These are phyloP conservation scores for Nycticebus coucang DNA, from an alignment of 2,113 vertebrate species.

Conservation along the genomic window DNA sequence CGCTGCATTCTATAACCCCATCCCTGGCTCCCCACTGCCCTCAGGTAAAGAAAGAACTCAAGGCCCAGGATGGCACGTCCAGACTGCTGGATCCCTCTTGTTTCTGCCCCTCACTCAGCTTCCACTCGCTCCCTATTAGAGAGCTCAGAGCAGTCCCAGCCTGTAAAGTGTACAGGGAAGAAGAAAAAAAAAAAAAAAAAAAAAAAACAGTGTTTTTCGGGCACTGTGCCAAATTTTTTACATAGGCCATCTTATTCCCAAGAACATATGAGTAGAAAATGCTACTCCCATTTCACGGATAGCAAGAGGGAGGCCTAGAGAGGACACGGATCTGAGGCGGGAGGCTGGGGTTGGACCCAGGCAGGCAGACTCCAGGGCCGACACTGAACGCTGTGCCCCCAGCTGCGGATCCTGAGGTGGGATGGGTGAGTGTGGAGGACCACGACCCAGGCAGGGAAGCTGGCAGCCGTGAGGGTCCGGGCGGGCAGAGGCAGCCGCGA, in stretches of 20 bases:
- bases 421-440: fast-evolving
- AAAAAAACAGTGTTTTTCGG: too few relatives aligned
- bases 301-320: neutral
- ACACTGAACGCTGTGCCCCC: neutral
- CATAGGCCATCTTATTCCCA: neutral
- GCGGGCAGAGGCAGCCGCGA: neutral
- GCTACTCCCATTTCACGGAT: neutral
- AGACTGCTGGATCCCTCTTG: neutral
- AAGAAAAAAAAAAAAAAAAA: neutral
- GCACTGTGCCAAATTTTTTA: neutral
- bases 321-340: neutral
- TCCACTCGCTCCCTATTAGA: fast-evolving
- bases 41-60: neutral
- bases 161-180: neutral
- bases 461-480: neutral
- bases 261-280: neutral
- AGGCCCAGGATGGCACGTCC: neutral
- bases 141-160: too few relatives aligned
- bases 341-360: neutral
- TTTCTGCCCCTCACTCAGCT: too few relatives aligned
- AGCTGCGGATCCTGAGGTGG: neutral
- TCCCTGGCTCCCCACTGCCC: neutral
- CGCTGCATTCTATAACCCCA: neutral
- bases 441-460: fast-evolving
- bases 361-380: neutral